Base-by-base conservation (phyloP, 2,888 invertebrate genomes). In the Podotricha telesiphe region DNA sequence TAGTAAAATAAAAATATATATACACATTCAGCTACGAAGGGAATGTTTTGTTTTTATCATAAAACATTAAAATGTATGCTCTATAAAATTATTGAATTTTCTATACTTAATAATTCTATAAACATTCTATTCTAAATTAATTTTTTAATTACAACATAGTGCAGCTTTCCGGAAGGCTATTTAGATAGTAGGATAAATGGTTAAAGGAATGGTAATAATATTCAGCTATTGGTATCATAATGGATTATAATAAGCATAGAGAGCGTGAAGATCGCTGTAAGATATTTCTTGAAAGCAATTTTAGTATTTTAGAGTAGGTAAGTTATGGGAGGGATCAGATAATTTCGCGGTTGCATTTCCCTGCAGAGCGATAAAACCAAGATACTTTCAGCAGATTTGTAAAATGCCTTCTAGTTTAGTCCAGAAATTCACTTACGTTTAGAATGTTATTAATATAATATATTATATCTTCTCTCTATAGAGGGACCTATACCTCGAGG, bases 301-400 rank as follows among this genome's bases (percentile, higher is more conserved):
- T 91, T 90, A 91, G 88, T 88, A 88, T 89, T 90, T 84, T 81
- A 84, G 83, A 86, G 85, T 88, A 87, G 91, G 87, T 89, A 87
- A 91, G 87, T 89, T 91, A 92, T 90, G 85, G 86, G 83, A 84
- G 81, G 86, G 87, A 92, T 91, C 92, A 84, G 92, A 93, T 93
- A 91, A 86, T 85, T 84, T 82, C 85, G 80, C 77, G 81, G 84
- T 84, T 85, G 86, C 85, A 83, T 87, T 88, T 87, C 85, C 83
- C 83, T 81, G 82, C 84, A 84, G 82, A 85, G 79, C 84, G 91
- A 91, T 90, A 87, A 80, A 77, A 77, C 75, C 75, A 77, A 78
- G 89, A 89, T 89, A 88, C 79, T 80, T 80, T 79, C 80, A 79
- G 76, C 78, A 75, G 78, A 75, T 78, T 74, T 74, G 74, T 73